Evolutionary conservation across 2,888 invertebrate species (phyloP).

Genomic region (Drosophila acutilabella): DNA sequence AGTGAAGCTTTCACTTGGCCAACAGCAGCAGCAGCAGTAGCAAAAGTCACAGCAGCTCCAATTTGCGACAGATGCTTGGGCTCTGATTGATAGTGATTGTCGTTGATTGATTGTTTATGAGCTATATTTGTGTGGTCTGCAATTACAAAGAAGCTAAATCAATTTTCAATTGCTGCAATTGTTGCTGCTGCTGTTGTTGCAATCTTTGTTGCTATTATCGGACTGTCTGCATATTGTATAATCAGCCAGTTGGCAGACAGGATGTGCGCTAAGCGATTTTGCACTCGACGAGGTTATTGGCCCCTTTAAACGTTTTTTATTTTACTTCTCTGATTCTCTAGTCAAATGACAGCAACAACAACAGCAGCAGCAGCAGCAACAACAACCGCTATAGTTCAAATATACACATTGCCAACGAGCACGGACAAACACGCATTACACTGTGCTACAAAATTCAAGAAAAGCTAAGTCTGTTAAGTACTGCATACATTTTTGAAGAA

Average conservation of each 20-base stretch:
- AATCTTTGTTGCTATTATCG: conserved; percentile 5
- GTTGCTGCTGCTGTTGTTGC: conserved; percentile 8
- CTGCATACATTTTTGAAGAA: too few species aligned
- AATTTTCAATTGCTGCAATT: conserved; percentile 33
- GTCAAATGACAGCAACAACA: conserved; percentile 6
- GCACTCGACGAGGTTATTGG: conserved; percentile 40
- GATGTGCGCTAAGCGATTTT: conserved; percentile 57
- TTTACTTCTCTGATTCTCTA: conserved; percentile 46
- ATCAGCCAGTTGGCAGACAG: conserved; percentile 64
- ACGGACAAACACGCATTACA: conserved; percentile 27
- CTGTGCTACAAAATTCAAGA: conserved; percentile 23
- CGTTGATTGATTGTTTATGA: conserved; percentile 55
- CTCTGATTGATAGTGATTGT: conserved; percentile 62
- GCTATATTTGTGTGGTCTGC: conserved; percentile 45
- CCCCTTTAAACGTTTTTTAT: conserved; percentile 29
- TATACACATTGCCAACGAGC: conserved; percentile 30
- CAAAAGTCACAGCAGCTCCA: conserved; percentile 39
- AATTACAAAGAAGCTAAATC: conserved; percentile 54
- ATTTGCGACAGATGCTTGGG: conserved; percentile 62
- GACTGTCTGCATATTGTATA: conserved; percentile 58
- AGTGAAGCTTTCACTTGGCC: conserved; percentile 52
- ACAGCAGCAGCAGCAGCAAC: conserved; percentile 13
- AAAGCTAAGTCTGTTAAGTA: neutral
- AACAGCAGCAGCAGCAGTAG: conserved; percentile 33
- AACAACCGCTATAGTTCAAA: conserved; percentile 14